Percentiles rank a stretch among this genome's conserved stretches.
These are phyloP conservation scores for Menidia menidia DNA, from an alignment of 2,797 vertebrate genomes.

Conservation along the genomic window DNA sequence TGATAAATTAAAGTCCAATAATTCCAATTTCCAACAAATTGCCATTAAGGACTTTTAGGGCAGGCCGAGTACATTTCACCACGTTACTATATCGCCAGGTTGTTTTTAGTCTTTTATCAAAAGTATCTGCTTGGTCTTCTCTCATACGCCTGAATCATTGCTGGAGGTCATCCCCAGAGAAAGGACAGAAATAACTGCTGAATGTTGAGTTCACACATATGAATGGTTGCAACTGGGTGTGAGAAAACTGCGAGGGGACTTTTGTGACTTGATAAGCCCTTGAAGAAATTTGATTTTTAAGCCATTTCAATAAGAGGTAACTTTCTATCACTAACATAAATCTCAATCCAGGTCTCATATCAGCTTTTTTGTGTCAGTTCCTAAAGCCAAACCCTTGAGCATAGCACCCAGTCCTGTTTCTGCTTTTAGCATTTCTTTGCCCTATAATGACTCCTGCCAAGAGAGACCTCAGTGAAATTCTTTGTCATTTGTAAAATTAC, in stretches of 20 bases:
- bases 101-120: not conserved
- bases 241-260: not conserved
- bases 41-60: no score
- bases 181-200: not conserved
- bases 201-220: not conserved
- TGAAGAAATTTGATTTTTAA: constrained; percentile 1
- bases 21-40: no score
- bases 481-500: constrained; percentile 28
- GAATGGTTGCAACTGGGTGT: not conserved
- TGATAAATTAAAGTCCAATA: no score
- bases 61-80: no score
- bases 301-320: not conserved
- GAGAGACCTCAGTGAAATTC: constrained; percentile 36
- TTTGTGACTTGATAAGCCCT: not conserved
- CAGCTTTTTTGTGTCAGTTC: constrained; percentile 40
- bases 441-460: constrained; percentile 41
- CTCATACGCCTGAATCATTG: not conserved
- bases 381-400: constrained; percentile 29
- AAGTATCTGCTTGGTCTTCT: not conserved
- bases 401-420: constrained; percentile 37
- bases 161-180: not conserved
- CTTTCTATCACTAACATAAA: constrained; percentile 20
- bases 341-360: constrained; percentile 23
- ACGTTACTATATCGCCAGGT: not conserved
- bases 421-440: constrained; percentile 46